Evolutionary conservation across 1,140 invertebrate genomes (phyloP).

Genomic region (Halictus rubicundus): DNA sequence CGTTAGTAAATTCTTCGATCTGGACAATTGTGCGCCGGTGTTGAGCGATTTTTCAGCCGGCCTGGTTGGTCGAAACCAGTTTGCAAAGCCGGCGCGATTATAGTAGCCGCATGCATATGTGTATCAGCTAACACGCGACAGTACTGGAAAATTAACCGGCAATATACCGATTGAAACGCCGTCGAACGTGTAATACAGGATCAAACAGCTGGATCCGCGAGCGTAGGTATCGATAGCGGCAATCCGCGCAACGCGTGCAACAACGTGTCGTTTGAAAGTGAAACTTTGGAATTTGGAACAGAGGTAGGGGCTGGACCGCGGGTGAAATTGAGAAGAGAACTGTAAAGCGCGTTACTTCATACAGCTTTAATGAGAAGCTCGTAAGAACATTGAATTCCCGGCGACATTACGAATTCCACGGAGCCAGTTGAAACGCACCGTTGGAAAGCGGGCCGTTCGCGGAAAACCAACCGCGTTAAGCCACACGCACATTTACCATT

Average conservation of each 20-base stretch:
- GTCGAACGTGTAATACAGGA: not conserved
- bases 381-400: not conserved
- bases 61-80: constrained; percentile 46
- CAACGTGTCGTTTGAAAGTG: too few species aligned
- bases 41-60: constrained; percentile 43
- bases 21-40: too few species aligned
- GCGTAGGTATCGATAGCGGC: not conserved
- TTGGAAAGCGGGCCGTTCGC: constrained; percentile 1
- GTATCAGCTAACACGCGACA: constrained; percentile 1
- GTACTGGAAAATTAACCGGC: constrained; percentile 32
- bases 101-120: not conserved
- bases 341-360: not conserved
- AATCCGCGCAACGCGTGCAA: too few species aligned
- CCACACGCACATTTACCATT: not conserved
- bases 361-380: not conserved
- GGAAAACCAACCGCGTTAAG: not conserved
- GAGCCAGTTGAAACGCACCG: not conserved
- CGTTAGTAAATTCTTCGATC: too few species aligned
- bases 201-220: not conserved
- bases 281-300: too few species aligned
- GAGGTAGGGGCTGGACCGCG: too few species aligned
- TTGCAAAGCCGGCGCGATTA: constrained; percentile 30
- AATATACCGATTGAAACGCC: constrained; percentile 30
- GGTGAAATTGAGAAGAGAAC: not conserved
- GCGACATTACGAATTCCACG: not conserved